Percentiles rank a stretch among this genome's conserved stretches.
Evolutionary conservation across 92 coral and sea anemone species (phyloP).

Genomic region (Zoanthus sansibaricus): DNA sequence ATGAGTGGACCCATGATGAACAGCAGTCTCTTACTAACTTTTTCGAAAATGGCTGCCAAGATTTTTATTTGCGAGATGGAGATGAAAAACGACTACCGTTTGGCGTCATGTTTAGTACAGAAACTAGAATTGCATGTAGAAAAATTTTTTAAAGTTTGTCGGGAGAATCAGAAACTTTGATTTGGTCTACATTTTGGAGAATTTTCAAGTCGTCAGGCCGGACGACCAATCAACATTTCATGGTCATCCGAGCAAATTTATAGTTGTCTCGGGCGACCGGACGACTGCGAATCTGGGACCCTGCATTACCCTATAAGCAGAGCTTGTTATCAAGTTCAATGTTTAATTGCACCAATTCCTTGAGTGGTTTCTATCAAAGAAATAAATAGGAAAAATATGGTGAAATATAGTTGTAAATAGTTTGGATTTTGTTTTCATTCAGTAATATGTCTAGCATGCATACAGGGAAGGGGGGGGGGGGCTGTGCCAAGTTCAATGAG

Average conservation of each 20-base stretch:
- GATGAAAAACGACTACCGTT: background rate
- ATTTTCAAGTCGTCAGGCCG: background rate
- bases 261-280: background rate
- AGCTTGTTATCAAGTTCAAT: slow-evolving; percentile 19
- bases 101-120: background rate
- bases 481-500: slow-evolving; percentile 19
- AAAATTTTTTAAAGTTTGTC: background rate
- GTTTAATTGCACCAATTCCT: background rate
- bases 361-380: slow-evolving; percentile 13
- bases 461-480: slow-evolving; percentile 16
- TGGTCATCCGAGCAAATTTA: no score
- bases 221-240: background rate
- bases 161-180: background rate
- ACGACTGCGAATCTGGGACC: no score
- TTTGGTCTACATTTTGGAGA: background rate
- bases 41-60: slow-evolving; percentile 1
- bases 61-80: background rate
- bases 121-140: background rate
- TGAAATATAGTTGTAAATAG: background rate
- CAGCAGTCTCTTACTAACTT: no score
- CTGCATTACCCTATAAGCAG: slow-evolving; percentile 9
- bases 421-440: slow-evolving; percentile 15
- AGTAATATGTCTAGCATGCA: slow-evolving; percentile 15
- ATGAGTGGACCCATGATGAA: no score
- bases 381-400: slow-evolving; percentile 9